A percentile compares a stretch with the other conserved stretches of the same genome.
Conservation (phyloP, 2,888 invertebrate species). For the Marronus borbonicus region DNA sequence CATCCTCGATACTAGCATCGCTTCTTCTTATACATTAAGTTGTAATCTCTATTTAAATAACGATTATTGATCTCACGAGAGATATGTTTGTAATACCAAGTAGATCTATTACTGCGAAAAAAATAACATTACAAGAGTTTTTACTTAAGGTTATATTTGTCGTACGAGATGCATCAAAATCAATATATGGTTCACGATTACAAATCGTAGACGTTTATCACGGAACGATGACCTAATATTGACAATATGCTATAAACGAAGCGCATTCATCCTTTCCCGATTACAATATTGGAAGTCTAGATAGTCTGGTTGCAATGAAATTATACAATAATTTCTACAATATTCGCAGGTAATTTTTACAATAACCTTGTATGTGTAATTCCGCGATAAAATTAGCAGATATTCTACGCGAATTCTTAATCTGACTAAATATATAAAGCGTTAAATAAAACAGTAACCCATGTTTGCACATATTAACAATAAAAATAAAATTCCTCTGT, state of each 20-base stretch:
- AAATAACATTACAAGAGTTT: conserved; percentile 31
- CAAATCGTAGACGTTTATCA: neutral
- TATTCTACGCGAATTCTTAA: no score
- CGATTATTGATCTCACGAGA: conserved; percentile 24
- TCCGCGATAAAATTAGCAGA: no score
- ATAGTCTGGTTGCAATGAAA: neutral
- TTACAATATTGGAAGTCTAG: neutral
- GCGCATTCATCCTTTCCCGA: neutral
- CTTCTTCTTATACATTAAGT: conserved; percentile 24
- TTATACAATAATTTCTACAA: neutral
- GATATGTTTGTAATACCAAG: conserved; percentile 34
- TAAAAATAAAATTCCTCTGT: no score
- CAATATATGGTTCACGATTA: neutral
- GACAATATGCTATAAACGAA: neutral
- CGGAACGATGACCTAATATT: conserved; percentile 7
- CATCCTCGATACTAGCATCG: conserved; percentile 14
- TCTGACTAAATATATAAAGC: no score
- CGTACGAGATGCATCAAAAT: conserved; percentile 25
- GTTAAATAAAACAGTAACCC: no score
- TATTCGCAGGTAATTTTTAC: no score
- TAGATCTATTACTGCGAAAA: conserved; percentile 30
- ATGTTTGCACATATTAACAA: no score
- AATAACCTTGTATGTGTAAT: no score
- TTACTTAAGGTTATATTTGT: conserved; percentile 34
- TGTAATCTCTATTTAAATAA: conserved; percentile 43